These are phyloP conservation scores for Metopolophium dirhodum DNA, from an alignment of 1,140 invertebrate genomes.

Conservation along the genomic window DNA sequence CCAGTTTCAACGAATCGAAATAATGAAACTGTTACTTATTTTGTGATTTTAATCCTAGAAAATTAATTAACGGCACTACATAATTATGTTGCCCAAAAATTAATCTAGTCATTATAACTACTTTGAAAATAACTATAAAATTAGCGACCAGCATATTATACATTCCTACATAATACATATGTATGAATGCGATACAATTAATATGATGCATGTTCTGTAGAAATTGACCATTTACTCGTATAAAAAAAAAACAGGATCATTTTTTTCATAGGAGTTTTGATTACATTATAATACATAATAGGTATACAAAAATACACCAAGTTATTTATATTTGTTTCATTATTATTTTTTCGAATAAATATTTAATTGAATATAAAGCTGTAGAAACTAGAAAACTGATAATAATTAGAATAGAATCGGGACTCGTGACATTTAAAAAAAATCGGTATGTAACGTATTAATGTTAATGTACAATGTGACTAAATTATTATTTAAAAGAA, in stretches of 20 bases:
- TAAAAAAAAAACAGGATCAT: not conserved
- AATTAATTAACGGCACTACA: not conserved
- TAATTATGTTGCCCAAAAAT: not conserved
- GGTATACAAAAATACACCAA: not conserved
- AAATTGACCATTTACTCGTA: not conserved
- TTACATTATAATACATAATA: not conserved
- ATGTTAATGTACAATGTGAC: not conserved
- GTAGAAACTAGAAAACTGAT: not conserved
- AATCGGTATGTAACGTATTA: not conserved
- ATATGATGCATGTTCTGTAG: not conserved
- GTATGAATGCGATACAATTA: not conserved
- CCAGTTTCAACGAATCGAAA: not conserved
- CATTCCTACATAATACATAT: not conserved
- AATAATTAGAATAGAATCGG: not conserved
- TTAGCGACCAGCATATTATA: too few relatives aligned
- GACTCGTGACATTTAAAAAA: not conserved
- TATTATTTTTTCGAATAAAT: not conserved
- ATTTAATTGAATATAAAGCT: not conserved
- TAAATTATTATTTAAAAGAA: not conserved
- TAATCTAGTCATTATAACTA: conserved; percentile 6
- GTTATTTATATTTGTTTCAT: not conserved
- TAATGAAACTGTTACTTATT: not conserved
- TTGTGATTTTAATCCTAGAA: not conserved
- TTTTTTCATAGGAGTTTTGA: not conserved
- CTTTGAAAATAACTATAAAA: not conserved